Percentiles rank a stretch among this genome's conserved stretches.
phyloP scores from a whole-genome alignment of 2,113 vertebrate species.

The Nothoprocta perdicaria region DNA sequence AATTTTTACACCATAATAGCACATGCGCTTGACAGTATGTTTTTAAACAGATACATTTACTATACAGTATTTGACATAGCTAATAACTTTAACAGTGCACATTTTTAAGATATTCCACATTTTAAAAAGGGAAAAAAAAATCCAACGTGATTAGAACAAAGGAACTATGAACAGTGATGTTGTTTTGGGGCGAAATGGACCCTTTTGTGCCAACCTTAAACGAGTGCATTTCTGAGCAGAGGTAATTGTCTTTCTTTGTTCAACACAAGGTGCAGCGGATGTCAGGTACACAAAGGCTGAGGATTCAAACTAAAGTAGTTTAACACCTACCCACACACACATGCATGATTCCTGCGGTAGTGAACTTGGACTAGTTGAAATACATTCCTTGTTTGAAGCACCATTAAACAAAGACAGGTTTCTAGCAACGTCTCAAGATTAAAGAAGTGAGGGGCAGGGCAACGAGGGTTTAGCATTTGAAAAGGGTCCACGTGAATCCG shows the following conservation, averaged over 20 bases:
- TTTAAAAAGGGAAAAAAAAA: conserved; percentile 9
- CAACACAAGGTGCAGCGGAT: not conserved
- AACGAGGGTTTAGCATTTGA: not conserved
- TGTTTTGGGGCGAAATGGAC: conserved; percentile 20
- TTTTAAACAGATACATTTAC: conserved; percentile 65
- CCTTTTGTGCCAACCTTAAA: conserved; percentile 42
- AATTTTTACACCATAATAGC: conserved; percentile 61
- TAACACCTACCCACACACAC: conserved; percentile 62
- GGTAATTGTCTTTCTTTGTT: conserved; percentile 52
- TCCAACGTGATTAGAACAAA: not conserved
- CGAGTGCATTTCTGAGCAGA: conserved; percentile 68
- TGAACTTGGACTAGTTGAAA: conserved; percentile 59
- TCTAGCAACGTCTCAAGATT: conserved; percentile 54
- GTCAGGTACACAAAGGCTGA: conserved; percentile 42
- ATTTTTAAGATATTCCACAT: conserved; percentile 57
- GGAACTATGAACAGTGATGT: conserved; percentile 20
- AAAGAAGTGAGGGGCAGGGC: conserved; percentile 15
- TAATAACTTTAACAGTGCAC: conserved; percentile 65
- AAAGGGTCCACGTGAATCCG: conserved; percentile 59
- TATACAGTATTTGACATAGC: conserved; percentile 49
- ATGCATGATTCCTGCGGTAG: conserved; percentile 49
- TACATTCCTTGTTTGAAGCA: conserved; percentile 76
- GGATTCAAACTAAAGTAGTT: conserved; percentile 30
- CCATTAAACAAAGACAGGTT: conserved; percentile 70
- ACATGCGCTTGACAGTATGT: conserved; percentile 57